Evolutionary conservation across 2,797 vertebrate genomes (phyloP).

Genomic region (Loris lydekkerianus): DNA sequence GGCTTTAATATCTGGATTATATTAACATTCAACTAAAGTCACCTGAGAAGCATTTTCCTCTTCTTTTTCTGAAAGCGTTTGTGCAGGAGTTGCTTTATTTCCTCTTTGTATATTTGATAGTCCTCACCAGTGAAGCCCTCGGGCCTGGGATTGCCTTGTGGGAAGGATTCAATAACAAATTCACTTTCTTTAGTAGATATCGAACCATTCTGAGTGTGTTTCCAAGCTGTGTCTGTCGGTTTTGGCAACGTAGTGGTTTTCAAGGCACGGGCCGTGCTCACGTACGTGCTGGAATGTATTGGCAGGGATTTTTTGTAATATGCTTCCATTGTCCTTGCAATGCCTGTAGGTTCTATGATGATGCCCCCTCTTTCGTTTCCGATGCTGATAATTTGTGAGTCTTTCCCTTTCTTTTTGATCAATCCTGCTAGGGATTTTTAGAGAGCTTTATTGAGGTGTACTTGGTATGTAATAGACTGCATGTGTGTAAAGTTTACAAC

Average conservation of each 20-base stretch:
- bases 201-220: neutral
- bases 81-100: neutral
- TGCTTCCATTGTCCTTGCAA: neutral
- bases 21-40: neutral
- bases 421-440: slow-evolving; percentile 29
- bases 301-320: neutral
- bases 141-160: neutral
- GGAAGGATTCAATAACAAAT: slow-evolving; percentile 47
- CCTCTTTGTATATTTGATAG: neutral
- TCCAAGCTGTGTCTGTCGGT: neutral
- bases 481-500: neutral
- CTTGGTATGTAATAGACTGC: neutral
- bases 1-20: neutral
- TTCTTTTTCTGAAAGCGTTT: slow-evolving; percentile 16
- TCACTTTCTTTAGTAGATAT: neutral
- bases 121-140: neutral
- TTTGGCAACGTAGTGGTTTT: neutral
- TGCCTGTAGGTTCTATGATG: neutral
- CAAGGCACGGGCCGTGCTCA: neutral
- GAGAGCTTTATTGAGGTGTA: neutral
- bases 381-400: neutral
- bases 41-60: slow-evolving; percentile 1
- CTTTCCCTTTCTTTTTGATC: neutral
- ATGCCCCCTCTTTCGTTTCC: slow-evolving; percentile 51
- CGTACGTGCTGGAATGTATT: neutral